Conservation (phyloP, 2,113 vertebrate species). For the Leptobrachium leishanense region DNA sequence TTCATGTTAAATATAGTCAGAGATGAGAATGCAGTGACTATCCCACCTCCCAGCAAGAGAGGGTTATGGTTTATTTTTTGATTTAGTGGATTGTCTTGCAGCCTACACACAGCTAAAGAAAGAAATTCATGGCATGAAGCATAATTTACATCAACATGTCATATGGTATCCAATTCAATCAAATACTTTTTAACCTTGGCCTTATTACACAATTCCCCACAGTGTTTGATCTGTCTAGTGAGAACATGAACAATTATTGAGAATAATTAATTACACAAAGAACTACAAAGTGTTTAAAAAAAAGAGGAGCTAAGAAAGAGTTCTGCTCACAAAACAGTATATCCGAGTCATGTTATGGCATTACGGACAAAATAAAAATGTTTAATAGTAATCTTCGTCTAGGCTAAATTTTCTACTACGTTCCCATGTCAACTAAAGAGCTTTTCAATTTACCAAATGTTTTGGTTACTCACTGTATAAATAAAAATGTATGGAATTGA, state of each 20-base stretch:
- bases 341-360: too few species aligned
- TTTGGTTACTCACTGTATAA: too few species aligned
- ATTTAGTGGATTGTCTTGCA: constrained; percentile 64
- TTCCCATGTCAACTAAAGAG: too few species aligned
- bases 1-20: constrained; percentile 52
- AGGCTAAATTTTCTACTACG: too few species aligned
- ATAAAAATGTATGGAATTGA: too few species aligned
- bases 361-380: too few species aligned
- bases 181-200: constrained; percentile 67
- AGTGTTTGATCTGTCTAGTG: constrained; percentile 65
- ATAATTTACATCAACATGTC: constrained; percentile 65
- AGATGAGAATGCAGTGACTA: constrained; percentile 56
- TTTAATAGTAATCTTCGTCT: not conserved
- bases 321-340: too few species aligned
- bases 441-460: too few species aligned
- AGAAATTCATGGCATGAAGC: constrained; percentile 56
- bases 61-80: constrained; percentile 54
- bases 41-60: constrained; percentile 60
- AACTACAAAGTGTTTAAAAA: not conserved
- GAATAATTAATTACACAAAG: constrained; percentile 52
- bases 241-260: constrained; percentile 56
- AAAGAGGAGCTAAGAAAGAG: not conserved
- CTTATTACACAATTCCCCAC: constrained; percentile 63
- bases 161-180: constrained; percentile 63
- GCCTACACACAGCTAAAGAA: constrained; percentile 51